Base-by-base conservation (phyloP, 2,113 vertebrate species). In the Eubucco bourcierii region DNA sequence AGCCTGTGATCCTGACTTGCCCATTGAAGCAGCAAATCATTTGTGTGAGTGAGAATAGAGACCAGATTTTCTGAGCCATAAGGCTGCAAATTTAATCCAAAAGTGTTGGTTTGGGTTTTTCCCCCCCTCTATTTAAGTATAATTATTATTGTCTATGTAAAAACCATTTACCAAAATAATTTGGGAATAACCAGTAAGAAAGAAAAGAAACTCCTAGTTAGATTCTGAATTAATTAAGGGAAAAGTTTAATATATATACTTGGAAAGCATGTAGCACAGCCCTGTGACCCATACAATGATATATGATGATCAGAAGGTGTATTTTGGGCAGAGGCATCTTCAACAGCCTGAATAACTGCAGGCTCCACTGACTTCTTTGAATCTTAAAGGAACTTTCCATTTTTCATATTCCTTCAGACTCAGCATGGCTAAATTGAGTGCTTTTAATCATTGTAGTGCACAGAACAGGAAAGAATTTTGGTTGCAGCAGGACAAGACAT, bases 141-240 rank as follows among this genome's bases (percentile, higher is more conserved):
- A 92, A 95, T 96, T 93, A 95, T 58, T 10, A 47, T 24, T 71
- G 29, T 6, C 28, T 66, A 37, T 39, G 58, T 47, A 85, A 91
- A 95, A 87, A 47, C 46, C 53, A 59, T 66, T 67, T 33, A 81
- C 61, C 6, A n/a, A 91, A 91, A 89, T 70, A 84, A 33, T 89
- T 55, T 74, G 44, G 68, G 71, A 87, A 12, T 67, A 92, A 87
- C 56, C 72, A 68, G 65, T 65, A 80, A 67, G 20, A 28, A 77
- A 92, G 41, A 83, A 84, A 79, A 90, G 64, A 39, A 39, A 39
- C 37, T 39, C 60, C 56, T 77, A 87, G 34, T 73, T 63, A 73
- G 60, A 65, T 92, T 95, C 47, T 67, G 68, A 72, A 75, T 75
- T 95, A 94, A 91, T 91, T 85, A 88, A 88, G 87, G 39, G 41